Base-by-base conservation (phyloP, 92 coral and sea anemone species). In the Montipora capitata region DNA sequence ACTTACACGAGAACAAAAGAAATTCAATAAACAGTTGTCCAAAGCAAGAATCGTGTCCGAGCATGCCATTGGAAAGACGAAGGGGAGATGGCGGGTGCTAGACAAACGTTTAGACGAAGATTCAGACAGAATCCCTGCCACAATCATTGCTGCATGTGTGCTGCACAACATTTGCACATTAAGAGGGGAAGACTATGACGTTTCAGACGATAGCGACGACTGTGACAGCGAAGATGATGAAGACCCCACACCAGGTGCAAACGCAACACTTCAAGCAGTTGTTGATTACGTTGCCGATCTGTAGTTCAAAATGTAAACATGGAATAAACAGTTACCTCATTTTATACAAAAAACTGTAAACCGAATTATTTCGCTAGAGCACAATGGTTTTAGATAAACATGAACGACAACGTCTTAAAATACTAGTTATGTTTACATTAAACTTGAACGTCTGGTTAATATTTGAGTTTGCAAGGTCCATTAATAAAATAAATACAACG, bases 151-250 rank as follows among this genome's bases (percentile, higher is more conserved):
- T 18, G 63, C 74, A 15, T 89, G 92, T 76, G 77, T 83, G 5
- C 82, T 89, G 77, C 92, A 89, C 77, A 89, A 89, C 81, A 89
- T 89, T 74, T 89, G 92, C 51, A 83, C 77, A 57, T 16, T 84
- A 40, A 72, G 81, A 74, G 82, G 89, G 42, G 89, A 84, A 17
- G 14, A 75, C 10, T 59, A 40, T 27, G 89, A 75, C 40, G 63
- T 44, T 74, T 17, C 44, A 17, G 89, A 84, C 39, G 81, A 84
- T 20, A 27, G 43, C 68, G 80, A 84, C 62, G 88, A 64, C 27
- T 7, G 54, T 75, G 89, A 84, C 56, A 44, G 40, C 82, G 75
- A 59, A 38, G 81, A 84, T 44, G 39, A 72, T 64, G 87, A 70
- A 10, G 81, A 84, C 35, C 88, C 88, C 41, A 57, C 80, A 4